These are phyloP conservation scores for Troides aeacus DNA, from an alignment of 2,888 invertebrate species.

Conservation along the genomic window DNA sequence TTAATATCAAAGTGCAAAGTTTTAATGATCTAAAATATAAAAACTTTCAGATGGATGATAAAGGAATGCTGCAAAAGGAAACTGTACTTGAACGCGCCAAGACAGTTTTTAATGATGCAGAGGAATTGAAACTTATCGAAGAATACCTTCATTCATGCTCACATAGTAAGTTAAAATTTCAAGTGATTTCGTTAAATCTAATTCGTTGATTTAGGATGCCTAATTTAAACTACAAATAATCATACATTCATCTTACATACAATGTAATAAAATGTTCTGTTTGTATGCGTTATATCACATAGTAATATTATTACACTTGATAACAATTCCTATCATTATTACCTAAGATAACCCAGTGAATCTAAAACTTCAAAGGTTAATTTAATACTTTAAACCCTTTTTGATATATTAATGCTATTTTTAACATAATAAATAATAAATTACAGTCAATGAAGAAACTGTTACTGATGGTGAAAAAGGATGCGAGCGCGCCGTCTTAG, in stretches of 20 bases:
- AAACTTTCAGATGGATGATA: constrained; percentile 55
- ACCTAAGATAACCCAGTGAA: background rate
- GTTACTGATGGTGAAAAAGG: constrained; percentile 67
- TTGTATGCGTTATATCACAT: no score
- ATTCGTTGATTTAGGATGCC: background rate
- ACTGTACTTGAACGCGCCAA: constrained; percentile 55
- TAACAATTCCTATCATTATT: background rate
- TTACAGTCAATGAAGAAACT: constrained; percentile 58
- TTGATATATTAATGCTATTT: background rate
- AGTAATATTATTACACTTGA: background rate
- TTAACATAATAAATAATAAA: background rate
- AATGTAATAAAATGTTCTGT: background rate
- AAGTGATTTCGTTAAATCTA: background rate
- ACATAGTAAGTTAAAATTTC: constrained; percentile 45
- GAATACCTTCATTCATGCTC: constrained; percentile 63
- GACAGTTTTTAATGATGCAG: constrained; percentile 54
- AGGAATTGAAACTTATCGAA: constrained; percentile 57
- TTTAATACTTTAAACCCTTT: no score
- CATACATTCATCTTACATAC: background rate
- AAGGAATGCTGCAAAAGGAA: constrained; percentile 60
- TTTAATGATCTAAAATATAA: background rate
- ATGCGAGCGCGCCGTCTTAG: constrained; percentile 62
- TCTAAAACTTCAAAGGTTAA: background rate
- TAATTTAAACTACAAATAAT: background rate
- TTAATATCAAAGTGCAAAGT: background rate